Percentiles rank a stretch among this genome's conserved stretches.
phyloP scores from a whole-genome alignment of 2,113 vertebrate species.

The Donacobius atricapilla region DNA sequence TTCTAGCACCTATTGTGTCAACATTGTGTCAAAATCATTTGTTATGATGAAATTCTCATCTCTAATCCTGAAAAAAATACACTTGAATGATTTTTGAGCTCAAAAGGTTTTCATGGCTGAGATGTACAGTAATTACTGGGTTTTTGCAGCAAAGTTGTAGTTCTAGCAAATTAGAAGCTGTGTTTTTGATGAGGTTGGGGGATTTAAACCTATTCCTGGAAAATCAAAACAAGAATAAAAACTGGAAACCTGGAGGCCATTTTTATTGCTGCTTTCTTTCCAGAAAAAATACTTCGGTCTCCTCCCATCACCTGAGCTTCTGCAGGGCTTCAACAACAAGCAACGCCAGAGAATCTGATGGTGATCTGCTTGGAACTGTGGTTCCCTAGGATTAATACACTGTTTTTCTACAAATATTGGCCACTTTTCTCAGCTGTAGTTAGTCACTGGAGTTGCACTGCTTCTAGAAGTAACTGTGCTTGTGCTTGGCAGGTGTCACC shows the following conservation, averaged over 20 bases:
- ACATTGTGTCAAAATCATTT: neutral
- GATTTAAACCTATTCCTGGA: neutral
- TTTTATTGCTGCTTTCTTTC: neutral
- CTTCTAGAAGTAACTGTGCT: neutral
- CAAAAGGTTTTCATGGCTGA: neutral
- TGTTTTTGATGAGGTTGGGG: fast-evolving
- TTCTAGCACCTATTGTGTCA: neutral
- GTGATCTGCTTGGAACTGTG: neutral
- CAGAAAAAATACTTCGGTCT: neutral
- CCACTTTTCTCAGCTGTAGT: neutral
- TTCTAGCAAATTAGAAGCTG: neutral
- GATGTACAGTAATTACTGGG: neutral
- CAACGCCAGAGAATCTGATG: neutral
- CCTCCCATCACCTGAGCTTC: neutral
- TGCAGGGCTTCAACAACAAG: neutral
- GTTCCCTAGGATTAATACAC: neutral
- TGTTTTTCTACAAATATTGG: neutral
- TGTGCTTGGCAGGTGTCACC: neutral
- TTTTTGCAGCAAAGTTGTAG: neutral
- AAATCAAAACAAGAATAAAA: neutral
- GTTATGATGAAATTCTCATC: neutral
- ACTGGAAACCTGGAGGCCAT: neutral
- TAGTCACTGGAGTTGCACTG: neutral
- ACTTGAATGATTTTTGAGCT: neutral
- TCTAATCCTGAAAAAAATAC: neutral